phyloP scores from a whole-genome alignment of 2,113 vertebrate genomes.

The Paraplagusia blochii region DNA sequence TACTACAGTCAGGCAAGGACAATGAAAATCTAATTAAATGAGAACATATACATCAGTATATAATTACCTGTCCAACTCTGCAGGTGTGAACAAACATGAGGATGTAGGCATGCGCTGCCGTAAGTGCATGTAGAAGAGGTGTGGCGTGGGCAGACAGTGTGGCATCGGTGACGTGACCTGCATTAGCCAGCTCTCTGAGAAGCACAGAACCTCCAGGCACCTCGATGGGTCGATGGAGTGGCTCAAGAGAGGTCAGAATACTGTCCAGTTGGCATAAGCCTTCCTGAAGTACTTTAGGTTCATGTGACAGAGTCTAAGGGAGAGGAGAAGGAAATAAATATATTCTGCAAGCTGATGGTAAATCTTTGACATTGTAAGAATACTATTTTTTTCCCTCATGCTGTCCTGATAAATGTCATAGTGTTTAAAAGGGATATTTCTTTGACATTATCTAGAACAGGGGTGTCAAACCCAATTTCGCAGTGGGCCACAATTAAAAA shows the following conservation, averaged over 20 bases:
- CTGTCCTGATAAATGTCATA: no score
- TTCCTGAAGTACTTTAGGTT: slow-evolving; percentile 92
- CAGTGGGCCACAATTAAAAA: no score
- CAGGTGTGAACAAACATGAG: slow-evolving; percentile 98
- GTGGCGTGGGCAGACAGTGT: slow-evolving; percentile 92
- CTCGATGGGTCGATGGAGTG: slow-evolving; percentile 92
- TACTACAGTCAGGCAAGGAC: not conserved
- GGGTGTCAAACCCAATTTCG: no score
- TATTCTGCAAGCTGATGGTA: no score
- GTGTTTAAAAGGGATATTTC: no score
- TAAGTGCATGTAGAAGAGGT: slow-evolving; percentile 89
- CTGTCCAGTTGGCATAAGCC: slow-evolving; percentile 91
- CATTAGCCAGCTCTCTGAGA: slow-evolving; percentile 87
- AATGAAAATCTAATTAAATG: not conserved
- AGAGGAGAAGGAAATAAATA: not conserved
- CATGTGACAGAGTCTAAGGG: slow-evolving; percentile 89
- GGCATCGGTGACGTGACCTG: slow-evolving; percentile 87
- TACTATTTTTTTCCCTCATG: no score
- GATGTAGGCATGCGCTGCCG: slow-evolving; percentile 95
- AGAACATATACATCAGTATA: not conserved
- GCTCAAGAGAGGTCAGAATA: slow-evolving; percentile 88
- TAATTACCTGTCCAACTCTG: slow-evolving; percentile 88
- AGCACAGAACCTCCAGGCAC: slow-evolving; percentile 91
- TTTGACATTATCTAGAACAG: no score
- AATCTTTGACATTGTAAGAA: no score